Percentiles rank a stretch among this genome's conserved stretches.
phyloP scores from a whole-genome alignment of 2,888 invertebrate species.

The Drosophila vallismaia region DNA sequence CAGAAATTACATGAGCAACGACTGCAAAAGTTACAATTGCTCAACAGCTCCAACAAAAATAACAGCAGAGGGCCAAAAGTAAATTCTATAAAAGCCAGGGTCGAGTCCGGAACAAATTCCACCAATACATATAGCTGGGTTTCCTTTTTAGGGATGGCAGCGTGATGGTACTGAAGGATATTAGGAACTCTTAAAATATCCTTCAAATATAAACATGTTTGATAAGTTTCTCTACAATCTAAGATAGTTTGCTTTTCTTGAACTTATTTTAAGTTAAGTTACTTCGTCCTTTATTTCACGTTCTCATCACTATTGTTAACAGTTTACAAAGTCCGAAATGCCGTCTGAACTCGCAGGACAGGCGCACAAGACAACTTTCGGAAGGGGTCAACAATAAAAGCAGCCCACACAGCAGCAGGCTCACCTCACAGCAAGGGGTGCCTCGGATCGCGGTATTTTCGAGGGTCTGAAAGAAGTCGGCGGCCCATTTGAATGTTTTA shows the following conservation, averaged over 20 bases:
- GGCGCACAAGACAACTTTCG: conserved; percentile 30
- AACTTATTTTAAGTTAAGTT: too few relatives aligned
- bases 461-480: conserved; percentile 46
- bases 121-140: conserved; percentile 38
- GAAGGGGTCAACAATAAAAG: conserved; percentile 21
- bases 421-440: conserved; percentile 13
- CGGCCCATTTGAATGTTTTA: conserved; percentile 54
- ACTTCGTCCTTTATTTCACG: conserved; percentile 15
- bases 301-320: conserved; percentile 13
- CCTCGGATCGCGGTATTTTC: conserved; percentile 40
- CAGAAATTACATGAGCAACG: conserved; percentile 63
- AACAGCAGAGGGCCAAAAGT: conserved; percentile 41
- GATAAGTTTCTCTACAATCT: too few relatives aligned
- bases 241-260: too few relatives aligned
- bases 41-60: conserved; percentile 41
- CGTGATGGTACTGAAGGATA: conserved; percentile 23
- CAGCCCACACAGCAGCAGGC: conserved; percentile 9
- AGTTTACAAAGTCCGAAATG: conserved; percentile 17
- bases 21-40: conserved; percentile 65
- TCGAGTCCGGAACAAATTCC: conserved; percentile 29
- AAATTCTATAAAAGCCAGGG: conserved; percentile 48
- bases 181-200: too few relatives aligned
- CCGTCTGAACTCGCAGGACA: conserved; percentile 27
- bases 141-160: conserved; percentile 51
- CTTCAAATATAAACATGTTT: too few relatives aligned